Conservation (phyloP, 1,140 invertebrate species). For the Platyscapa corneri region DNA sequence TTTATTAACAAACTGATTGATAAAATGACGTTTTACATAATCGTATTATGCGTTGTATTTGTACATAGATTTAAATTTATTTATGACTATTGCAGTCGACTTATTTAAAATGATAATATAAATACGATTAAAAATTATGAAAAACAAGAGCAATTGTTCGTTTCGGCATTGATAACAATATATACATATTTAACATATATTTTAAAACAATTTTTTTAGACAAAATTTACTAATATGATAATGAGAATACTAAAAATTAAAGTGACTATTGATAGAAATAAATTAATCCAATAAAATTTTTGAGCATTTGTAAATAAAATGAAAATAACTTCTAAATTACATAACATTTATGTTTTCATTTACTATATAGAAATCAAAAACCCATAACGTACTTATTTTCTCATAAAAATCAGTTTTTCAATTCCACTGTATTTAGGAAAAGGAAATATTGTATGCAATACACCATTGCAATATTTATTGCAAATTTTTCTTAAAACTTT, state of each 20-base stretch:
- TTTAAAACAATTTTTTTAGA: conserved; percentile 19
- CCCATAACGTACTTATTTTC: conserved; percentile 1
- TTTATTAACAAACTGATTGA: conserved; percentile 32
- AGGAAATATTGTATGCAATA: conserved; percentile 34
- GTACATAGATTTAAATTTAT: conserved; percentile 33
- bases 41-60: conserved; percentile 45
- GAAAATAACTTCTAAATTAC: not conserved
- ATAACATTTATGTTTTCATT: not conserved
- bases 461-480: conserved; percentile 12
- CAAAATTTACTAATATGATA: not conserved
- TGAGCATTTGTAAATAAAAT: conserved; percentile 40
- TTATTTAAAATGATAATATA: not conserved
- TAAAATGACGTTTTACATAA: conserved; percentile 21
- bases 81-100: not conserved
- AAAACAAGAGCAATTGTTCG: not conserved
- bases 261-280: conserved; percentile 23
- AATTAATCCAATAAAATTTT: conserved; percentile 26
- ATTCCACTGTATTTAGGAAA: conserved; percentile 40
- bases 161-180: conserved; percentile 1
- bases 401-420: conserved; percentile 45
- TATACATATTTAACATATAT: conserved; percentile 32
- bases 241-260: conserved; percentile 9
- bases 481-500: conserved; percentile 40
- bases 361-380: conserved; percentile 13
- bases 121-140: conserved; percentile 1